phyloP scores from a whole-genome alignment of 1,140 invertebrate genomes.

The Dendroctonus valens region DNA sequence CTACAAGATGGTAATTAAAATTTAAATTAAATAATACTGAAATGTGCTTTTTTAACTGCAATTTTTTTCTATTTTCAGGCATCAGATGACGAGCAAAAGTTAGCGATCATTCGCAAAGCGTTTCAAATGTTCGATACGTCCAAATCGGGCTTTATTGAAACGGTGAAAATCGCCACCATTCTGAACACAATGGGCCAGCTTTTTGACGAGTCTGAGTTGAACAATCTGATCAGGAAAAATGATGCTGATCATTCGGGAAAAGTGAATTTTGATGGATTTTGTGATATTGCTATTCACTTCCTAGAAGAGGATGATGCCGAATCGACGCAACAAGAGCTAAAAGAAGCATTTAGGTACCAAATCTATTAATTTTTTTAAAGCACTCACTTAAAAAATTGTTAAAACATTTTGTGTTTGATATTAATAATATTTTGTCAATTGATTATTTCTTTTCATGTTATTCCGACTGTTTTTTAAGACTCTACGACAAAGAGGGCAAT shows the following conservation, averaged over 20 bases:
- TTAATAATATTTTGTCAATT: too few species aligned
- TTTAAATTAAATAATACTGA: neutral
- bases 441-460: neutral
- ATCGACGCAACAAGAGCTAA: slow-evolving; percentile 90
- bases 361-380: slow-evolving; percentile 1
- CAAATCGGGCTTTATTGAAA: slow-evolving; percentile 86
- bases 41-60: neutral
- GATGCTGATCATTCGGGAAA: slow-evolving; percentile 83
- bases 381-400: too few species aligned
- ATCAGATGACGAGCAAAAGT: slow-evolving; percentile 74
- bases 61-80: slow-evolving; percentile 17
- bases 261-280: slow-evolving; percentile 93
- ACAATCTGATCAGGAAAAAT: slow-evolving; percentile 78
- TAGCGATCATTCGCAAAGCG: slow-evolving; percentile 85
- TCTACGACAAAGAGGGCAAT: slow-evolving; percentile 64
- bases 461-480: slow-evolving; percentile 15
- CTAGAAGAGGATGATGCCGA: slow-evolving; percentile 88
- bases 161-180: slow-evolving; percentile 85
- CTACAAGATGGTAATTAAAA: neutral
- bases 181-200: slow-evolving; percentile 90
- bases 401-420: too few species aligned
- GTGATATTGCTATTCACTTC: slow-evolving; percentile 85
- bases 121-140: slow-evolving; percentile 94
- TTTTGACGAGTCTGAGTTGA: slow-evolving; percentile 84
- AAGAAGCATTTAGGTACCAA: slow-evolving; percentile 81